Conservation (phyloP, 2,888 invertebrate species). For the Andrena hattorfiana region DNA sequence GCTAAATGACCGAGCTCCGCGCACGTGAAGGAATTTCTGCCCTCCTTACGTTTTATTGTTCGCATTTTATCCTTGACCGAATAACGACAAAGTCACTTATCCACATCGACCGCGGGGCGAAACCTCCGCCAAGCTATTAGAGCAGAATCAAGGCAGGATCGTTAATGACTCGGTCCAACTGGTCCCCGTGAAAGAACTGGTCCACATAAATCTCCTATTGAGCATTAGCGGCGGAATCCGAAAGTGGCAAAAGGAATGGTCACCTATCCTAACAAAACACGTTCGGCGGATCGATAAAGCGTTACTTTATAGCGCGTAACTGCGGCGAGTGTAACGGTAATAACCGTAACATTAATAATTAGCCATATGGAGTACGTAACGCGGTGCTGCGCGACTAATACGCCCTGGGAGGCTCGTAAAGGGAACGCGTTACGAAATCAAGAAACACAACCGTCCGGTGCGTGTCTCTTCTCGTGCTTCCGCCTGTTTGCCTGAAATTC, state of each 20-base stretch:
- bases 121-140: constrained; percentile 7
- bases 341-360: constrained; percentile 80
- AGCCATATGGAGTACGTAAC: constrained; percentile 72
- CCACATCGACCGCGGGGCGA: neutral
- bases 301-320: constrained; percentile 70
- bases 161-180: constrained; percentile 1
- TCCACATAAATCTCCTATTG: constrained; percentile 6
- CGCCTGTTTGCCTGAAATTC: neutral
- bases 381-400: constrained; percentile 69
- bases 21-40: neutral
- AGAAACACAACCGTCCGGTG: constrained; percentile 19
- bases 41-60: neutral
- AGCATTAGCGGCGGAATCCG: constrained; percentile 4
- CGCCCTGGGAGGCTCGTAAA: constrained; percentile 72
- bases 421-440: constrained; percentile 73
- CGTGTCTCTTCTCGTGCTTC: neutral
- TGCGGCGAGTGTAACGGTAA: constrained; percentile 75
- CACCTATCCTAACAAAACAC: constrained; percentile 39
- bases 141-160: neutral
- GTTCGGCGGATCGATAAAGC: constrained; percentile 76
- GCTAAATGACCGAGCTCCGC: neutral
- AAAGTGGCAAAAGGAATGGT: constrained; percentile 22
- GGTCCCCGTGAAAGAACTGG: neutral
- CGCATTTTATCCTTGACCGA: neutral
- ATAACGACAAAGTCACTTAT: neutral